Conservation (phyloP, 53 echinoderm and acorn worm species). For the Stichopus horrens region DNA sequence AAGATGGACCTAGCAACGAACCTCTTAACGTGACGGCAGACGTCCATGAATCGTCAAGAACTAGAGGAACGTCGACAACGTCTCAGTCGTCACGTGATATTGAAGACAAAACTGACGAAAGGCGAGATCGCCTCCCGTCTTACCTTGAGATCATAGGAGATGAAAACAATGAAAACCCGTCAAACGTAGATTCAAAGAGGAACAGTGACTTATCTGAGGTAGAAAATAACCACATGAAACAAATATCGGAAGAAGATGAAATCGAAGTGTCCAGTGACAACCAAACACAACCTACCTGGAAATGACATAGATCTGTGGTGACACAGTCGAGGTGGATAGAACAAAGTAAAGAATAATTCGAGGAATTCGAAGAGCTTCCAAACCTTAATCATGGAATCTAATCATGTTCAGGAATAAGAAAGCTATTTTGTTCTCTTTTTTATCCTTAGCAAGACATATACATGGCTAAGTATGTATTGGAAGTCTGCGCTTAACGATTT, state of each 20-base stretch:
- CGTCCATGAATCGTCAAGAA: slow-evolving; percentile 8
- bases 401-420: too few species aligned
- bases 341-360: not conserved
- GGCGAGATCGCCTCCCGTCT: not conserved
- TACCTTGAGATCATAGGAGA: not conserved
- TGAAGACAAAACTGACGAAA: not conserved
- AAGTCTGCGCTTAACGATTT: too few species aligned
- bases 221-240: not conserved
- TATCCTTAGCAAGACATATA: too few species aligned
- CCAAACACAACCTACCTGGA: not conserved
- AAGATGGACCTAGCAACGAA: not conserved
- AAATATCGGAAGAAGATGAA: not conserved
- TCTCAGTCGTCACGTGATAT: not conserved
- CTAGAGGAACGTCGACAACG: not conserved
- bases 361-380: too few species aligned
- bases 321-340: not conserved
- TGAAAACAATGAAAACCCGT: not conserved
- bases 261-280: not conserved
- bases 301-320: not conserved
- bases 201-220: not conserved
- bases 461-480: too few species aligned
- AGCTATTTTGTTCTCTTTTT: too few species aligned
- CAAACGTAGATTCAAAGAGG: not conserved
- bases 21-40: slow-evolving; percentile 30
- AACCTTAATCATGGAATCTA: too few species aligned